Evolutionary conservation across 2,797 vertebrate genomes (phyloP).

Genomic region (Gymnopithys bicolor): DNA sequence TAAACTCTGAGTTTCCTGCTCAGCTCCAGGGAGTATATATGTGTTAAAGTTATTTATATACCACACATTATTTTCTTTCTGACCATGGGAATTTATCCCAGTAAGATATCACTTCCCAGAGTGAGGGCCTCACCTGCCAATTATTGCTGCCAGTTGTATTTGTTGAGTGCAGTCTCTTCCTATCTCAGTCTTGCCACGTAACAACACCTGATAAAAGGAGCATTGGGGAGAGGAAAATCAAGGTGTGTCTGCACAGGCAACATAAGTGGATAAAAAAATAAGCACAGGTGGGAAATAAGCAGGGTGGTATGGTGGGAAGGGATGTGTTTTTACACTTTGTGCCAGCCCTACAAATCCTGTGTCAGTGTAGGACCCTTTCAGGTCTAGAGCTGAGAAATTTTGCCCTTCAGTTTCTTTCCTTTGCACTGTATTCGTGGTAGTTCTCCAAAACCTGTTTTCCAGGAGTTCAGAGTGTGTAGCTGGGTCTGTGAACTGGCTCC

Average conservation of each 20-base stretch:
- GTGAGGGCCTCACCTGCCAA: background rate
- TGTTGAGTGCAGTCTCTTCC: background rate
- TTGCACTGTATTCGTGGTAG: background rate
- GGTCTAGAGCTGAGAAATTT: background rate
- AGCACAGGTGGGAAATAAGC: background rate
- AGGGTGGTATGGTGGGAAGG: background rate
- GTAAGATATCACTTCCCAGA: background rate
- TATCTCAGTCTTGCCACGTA: background rate
- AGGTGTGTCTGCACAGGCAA: accelerated
- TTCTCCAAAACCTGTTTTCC: background rate
- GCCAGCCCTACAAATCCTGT: background rate
- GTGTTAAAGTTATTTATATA: background rate
- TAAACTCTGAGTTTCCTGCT: background rate
- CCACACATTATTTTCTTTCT: background rate
- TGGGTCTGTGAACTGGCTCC: background rate
- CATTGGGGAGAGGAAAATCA: background rate
- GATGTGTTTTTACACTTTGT: background rate
- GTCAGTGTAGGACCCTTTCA: background rate
- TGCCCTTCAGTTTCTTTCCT: background rate
- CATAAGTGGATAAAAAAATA: background rate
- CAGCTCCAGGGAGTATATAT: background rate
- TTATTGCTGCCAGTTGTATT: background rate
- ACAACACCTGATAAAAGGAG: background rate
- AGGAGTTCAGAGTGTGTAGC: background rate
- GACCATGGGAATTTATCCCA: background rate